Evolutionary conservation across 2,888 invertebrate genomes (phyloP).

Genomic region (Cerastis leucographa): DNA sequence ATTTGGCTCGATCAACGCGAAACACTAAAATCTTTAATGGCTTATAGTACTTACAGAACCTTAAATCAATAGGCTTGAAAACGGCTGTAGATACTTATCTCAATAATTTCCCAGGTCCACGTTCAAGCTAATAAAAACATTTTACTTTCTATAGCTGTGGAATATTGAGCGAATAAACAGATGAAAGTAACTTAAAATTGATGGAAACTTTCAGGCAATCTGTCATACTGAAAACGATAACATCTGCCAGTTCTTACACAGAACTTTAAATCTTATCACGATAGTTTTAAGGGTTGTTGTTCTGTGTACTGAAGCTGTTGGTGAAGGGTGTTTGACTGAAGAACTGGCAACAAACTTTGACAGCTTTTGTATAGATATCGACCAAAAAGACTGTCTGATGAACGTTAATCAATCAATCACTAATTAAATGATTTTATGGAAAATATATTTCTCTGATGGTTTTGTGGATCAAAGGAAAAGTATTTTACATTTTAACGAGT

Average conservation of each 20-base stretch:
- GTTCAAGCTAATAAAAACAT: slow-evolving; percentile 46
- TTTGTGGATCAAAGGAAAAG: slow-evolving; percentile 43
- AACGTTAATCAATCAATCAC: slow-evolving; percentile 74
- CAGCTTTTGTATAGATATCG: slow-evolving; percentile 72
- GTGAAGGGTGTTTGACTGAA: slow-evolving; percentile 60
- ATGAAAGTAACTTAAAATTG: slow-evolving; percentile 63
- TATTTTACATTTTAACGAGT: slow-evolving; percentile 49
- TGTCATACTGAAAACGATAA: slow-evolving; percentile 63
- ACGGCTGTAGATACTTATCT: background rate
- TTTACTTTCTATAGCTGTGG: slow-evolving; percentile 34
- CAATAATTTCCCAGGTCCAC: slow-evolving; percentile 10
- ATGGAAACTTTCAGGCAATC: slow-evolving; percentile 66
- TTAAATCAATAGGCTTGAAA: slow-evolving; percentile 24
- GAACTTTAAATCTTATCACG: background rate
- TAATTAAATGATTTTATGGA: slow-evolving; percentile 67
- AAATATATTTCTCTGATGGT: slow-evolving; percentile 54
- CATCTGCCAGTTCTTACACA: slow-evolving; percentile 28
- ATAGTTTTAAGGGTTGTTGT: slow-evolving; percentile 17
- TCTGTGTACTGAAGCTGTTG: background rate
- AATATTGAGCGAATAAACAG: slow-evolving; percentile 58
- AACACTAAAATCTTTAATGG: slow-evolving; percentile 18
- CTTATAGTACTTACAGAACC: background rate
- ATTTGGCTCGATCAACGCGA: slow-evolving; percentile 24
- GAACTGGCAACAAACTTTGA: slow-evolving; percentile 72
- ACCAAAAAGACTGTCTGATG: slow-evolving; percentile 68